Evolutionary conservation across 2,888 invertebrate species (phyloP), one percentile per base, ranked within the genome.

Genomic region (Petrolisthes cinctipes): DNA sequence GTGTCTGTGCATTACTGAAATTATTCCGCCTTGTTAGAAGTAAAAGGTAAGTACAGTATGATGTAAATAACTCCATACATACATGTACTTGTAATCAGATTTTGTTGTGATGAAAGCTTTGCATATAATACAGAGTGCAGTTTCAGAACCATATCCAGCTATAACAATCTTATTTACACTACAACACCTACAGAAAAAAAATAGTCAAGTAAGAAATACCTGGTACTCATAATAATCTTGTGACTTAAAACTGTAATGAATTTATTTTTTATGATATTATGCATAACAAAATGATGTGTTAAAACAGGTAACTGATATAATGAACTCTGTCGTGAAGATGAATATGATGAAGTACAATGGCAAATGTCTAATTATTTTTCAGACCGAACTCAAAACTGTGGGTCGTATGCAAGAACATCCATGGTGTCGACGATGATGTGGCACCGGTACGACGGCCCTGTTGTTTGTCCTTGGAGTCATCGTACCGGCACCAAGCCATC

Each of bases 291-390:
- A 14, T 57, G 20, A 53, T 20, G 20, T 17, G 11, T 6, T 51
- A 14, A 78, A 66, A 23, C 54, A 54, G 14, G n/a, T 68, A 20
- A 68, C 53, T 23, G 54, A 23, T 20, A 54, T 54, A 68, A 79
- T 53, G 57, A 37, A 54, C 9, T 54, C 66, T 79, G 79, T 85
- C 85, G 79, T 85, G 85, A 79, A 85, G 54, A 79, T 68, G 68
- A 85, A 68, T 76, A 68, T 79, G 37, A 78, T 78, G 56, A 54
- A 51, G 23, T 51, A 17, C 14, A n/a, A 71, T 83, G 56, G 9
- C 51, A 14, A 82, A 17, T 17, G 73, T 75, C 17, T 56, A 53
- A 6, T 23, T 61, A 17, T 83, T 73, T 56, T 71, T 7, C 20
- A n/a, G 37, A 37, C 37, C 37, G 37, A 37, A 37, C 37, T 37